phyloP scores from a whole-genome alignment of 2,888 invertebrate genomes.

The Mactromeris polynyma region DNA sequence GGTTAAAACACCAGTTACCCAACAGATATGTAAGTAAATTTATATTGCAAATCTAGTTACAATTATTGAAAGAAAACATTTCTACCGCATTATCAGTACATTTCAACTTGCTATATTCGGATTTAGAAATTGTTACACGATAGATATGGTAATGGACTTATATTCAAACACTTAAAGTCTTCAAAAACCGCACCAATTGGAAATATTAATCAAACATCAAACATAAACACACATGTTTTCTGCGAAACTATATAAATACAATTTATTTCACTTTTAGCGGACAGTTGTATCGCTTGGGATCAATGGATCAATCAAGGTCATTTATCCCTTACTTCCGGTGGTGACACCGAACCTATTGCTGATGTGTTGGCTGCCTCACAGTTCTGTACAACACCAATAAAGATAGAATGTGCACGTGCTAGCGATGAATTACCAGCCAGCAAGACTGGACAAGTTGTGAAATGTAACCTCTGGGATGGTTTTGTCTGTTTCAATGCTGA shows the following conservation, averaged over 20 bases:
- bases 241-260: too few species aligned
- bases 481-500: constrained; percentile 90
- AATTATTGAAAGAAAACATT: too few species aligned
- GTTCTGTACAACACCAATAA: constrained; percentile 78
- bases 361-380: constrained; percentile 74
- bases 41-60: not conserved
- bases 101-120: too few species aligned
- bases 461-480: constrained; percentile 90
- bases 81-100: too few species aligned
- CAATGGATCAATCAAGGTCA: constrained; percentile 83
- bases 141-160: too few species aligned
- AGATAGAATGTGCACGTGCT: constrained; percentile 83
- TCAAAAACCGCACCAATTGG: too few species aligned
- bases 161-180: too few species aligned
- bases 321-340: constrained; percentile 74
- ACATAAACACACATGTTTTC: too few species aligned
- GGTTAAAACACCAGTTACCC: constrained; percentile 4
- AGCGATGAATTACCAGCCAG: constrained; percentile 74
- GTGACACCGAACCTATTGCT: constrained; percentile 83
- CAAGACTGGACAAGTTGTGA: constrained; percentile 76
- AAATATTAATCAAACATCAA: too few species aligned
- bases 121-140: too few species aligned
- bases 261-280: constrained; percentile 53
- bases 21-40: constrained; percentile 31
- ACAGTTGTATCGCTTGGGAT: constrained; percentile 82